A percentile compares a stretch with the other conserved stretches of the same genome.
Evolutionary conservation across 2,888 invertebrate genomes (phyloP).

Genomic region (Sinohyriopsis cumingii): DNA sequence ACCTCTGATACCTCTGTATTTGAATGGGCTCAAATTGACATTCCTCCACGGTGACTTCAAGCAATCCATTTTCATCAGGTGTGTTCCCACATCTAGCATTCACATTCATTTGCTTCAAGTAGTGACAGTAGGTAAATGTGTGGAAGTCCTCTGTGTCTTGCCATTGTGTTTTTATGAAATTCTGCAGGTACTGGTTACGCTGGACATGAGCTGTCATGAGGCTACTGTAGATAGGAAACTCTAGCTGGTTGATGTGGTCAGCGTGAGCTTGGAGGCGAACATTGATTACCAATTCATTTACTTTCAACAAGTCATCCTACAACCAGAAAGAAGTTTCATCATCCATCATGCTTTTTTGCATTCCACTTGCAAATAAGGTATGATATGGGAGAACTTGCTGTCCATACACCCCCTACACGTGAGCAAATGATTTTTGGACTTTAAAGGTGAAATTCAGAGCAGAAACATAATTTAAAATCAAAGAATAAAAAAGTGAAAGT

Average conservation of each 20-base stretch:
- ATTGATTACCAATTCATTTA: slow-evolving; percentile 63
- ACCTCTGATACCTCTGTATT: slow-evolving; percentile 56
- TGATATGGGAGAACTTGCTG: no score
- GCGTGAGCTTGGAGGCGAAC: slow-evolving; percentile 64
- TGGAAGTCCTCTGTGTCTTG: slow-evolving; percentile 37
- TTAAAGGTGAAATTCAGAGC: no score
- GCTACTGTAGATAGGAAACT: slow-evolving; percentile 66
- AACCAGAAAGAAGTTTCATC: slow-evolving; percentile 8
- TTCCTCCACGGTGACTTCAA: slow-evolving; percentile 36
- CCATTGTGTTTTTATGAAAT: slow-evolving; percentile 48
- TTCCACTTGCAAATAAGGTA: no score
- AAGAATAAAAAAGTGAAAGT: no score
- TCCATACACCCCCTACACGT: no score
- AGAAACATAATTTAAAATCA: no score
- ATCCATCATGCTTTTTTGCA: neutral
- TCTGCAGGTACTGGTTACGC: slow-evolving; percentile 53
- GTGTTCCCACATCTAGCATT: slow-evolving; percentile 28
- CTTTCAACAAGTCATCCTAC: slow-evolving; percentile 63
- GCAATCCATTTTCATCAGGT: slow-evolving; percentile 13
- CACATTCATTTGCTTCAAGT: slow-evolving; percentile 37
- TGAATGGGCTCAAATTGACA: slow-evolving; percentile 57
- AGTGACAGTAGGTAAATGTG: slow-evolving; percentile 44
- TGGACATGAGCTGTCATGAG: slow-evolving; percentile 63
- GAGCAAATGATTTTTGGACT: no score
- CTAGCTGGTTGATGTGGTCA: slow-evolving; percentile 65